These are phyloP conservation scores for Spatulosminthurus flaviceps DNA, from an alignment of 2,888 invertebrate genomes.

Conservation along the genomic window DNA sequence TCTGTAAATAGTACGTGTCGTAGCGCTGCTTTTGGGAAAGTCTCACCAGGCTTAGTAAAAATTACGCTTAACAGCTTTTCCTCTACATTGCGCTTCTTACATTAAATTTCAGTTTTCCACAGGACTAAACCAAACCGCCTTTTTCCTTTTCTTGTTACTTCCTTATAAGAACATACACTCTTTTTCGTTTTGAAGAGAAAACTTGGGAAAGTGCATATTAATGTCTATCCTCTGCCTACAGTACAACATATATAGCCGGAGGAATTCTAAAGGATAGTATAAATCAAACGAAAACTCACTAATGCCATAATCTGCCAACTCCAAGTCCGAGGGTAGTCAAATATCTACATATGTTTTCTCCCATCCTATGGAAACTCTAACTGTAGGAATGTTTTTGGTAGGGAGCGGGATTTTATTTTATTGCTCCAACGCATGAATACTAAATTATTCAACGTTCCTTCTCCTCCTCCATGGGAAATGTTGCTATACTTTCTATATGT, in stretches of 20 bases:
- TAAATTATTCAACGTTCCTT: constrained; percentile 8
- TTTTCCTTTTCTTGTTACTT: not conserved
- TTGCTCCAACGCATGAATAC: constrained; percentile 9
- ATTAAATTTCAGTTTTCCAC: not conserved
- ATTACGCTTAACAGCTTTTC: not conserved
- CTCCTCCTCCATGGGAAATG: not conserved
- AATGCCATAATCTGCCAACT: not conserved
- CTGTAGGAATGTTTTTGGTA: not conserved
- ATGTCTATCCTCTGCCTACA: too few species aligned
- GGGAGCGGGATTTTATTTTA: not conserved
- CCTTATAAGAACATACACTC: too few species aligned
- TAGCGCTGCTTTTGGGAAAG: not conserved
- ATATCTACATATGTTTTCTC: too few species aligned
- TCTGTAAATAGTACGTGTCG: not conserved
- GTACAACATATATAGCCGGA: not conserved
- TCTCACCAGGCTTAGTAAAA: not conserved
- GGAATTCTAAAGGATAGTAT: not conserved
- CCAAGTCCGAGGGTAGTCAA: not conserved
- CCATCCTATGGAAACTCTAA: too few species aligned
- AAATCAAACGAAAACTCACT: not conserved
- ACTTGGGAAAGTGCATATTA: too few species aligned
- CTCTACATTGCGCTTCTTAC: constrained; percentile 13
- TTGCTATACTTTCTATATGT: too few species aligned
- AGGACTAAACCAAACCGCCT: not conserved
- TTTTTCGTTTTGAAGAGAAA: too few species aligned